phyloP scores from a whole-genome alignment of 2,888 invertebrate genomes.

The Hypomecis punctinalis region DNA sequence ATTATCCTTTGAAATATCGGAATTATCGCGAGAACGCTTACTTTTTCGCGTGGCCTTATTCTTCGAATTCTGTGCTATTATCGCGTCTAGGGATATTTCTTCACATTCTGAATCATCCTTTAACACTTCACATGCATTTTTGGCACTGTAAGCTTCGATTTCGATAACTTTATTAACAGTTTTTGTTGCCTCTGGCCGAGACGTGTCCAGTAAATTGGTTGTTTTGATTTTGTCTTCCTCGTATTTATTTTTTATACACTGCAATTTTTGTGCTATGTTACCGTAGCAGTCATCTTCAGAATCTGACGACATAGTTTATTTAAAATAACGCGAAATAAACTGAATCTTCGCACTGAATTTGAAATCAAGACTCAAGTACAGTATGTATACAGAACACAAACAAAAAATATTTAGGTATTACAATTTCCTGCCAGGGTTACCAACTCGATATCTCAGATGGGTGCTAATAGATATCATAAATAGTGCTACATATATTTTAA shows the following conservation, averaged over 20 bases:
- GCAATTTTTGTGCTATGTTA: slow-evolving; percentile 65
- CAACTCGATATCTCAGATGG: too few species aligned
- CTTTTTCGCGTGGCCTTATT: slow-evolving; percentile 14
- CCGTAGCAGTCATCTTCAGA: slow-evolving; percentile 78
- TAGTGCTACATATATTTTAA: too few species aligned
- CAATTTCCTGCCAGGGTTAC: too few species aligned
- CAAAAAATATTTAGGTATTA: too few species aligned
- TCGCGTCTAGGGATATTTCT: slow-evolving; percentile 50
- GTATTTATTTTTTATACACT: slow-evolving; percentile 59
- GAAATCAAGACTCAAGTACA: too few species aligned
- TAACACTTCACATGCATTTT: slow-evolving; percentile 17
- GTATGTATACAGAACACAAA: too few species aligned
- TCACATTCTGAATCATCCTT: slow-evolving; percentile 38
- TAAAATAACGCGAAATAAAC: background rate
- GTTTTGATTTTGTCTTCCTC: slow-evolving; percentile 52
- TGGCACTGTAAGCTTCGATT: slow-evolving; percentile 10
- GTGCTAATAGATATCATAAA: too few species aligned
- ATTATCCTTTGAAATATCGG: slow-evolving; percentile 22
- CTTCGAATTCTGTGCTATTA: slow-evolving; percentile 48
- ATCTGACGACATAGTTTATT: slow-evolving; percentile 66
- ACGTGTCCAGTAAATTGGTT: slow-evolving; percentile 48
- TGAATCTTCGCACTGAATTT: too few species aligned
- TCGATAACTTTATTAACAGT: slow-evolving; percentile 22
- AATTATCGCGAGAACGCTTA: slow-evolving; percentile 12
- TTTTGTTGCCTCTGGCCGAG: slow-evolving; percentile 35